These are phyloP conservation scores for Conger conger DNA, from an alignment of 2,113 vertebrate genomes.

Conservation along the genomic window DNA sequence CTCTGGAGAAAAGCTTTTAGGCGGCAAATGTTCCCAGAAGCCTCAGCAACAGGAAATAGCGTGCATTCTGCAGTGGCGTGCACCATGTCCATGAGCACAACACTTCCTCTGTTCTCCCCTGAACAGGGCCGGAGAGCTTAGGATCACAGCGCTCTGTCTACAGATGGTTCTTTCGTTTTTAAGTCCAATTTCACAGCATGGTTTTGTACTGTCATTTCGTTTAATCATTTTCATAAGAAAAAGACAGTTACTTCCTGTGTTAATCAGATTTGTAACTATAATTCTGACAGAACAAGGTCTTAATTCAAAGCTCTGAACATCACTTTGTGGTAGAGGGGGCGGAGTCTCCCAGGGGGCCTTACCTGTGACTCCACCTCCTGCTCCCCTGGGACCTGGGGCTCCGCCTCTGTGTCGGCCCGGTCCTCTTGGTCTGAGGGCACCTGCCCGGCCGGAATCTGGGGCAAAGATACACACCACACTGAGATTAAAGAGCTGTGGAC, in stretches of 20 bases:
- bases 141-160: no score
- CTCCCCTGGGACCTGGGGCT: constrained; percentile 62
- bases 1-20: not conserved
- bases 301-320: no score
- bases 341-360: constrained; percentile 30
- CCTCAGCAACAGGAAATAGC: not conserved
- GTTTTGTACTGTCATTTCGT: no score
- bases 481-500: constrained; percentile 17
- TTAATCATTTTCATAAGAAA: no score
- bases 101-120: not conserved
- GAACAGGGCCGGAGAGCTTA: not conserved
- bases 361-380: constrained; percentile 77
- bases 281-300: no score
- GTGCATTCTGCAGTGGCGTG: not conserved
- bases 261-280: no score
- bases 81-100: not conserved
- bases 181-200: no score
- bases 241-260: no score
- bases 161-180: no score
- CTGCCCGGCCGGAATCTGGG: constrained; percentile 36
- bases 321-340: not conserved
- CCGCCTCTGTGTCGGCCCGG: constrained; percentile 52
- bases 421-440: constrained; percentile 60
- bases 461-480: constrained; percentile 38
- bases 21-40: not conserved